Evolutionary conservation across 2,797 vertebrate genomes (phyloP).

Genomic region (Triplophysa yarkandensis): DNA sequence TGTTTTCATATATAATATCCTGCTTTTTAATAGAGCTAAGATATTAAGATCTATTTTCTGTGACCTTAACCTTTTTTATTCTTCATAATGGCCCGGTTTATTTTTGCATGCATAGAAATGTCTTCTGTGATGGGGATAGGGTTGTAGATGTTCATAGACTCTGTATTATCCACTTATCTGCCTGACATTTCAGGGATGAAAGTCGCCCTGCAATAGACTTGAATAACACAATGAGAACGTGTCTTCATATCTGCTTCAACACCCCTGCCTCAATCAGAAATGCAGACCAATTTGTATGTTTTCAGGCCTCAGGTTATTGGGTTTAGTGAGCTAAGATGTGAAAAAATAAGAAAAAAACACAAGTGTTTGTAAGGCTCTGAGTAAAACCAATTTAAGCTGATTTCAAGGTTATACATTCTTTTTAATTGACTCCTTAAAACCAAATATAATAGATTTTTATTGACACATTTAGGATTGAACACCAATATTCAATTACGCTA

Average conservation of each 20-base stretch:
- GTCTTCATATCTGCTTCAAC: background rate
- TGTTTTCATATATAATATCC: background rate
- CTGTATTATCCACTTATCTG: slow-evolving; percentile 40
- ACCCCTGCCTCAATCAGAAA: slow-evolving; percentile 31
- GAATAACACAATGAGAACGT: slow-evolving; percentile 18
- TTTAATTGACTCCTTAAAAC: background rate
- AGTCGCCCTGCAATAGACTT: slow-evolving; percentile 22
- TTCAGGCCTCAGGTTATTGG: slow-evolving; percentile 19
- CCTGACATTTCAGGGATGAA: slow-evolving; percentile 46
- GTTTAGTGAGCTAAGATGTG: slow-evolving; percentile 2
- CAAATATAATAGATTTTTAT: background rate
- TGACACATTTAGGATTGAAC: too few relatives aligned
- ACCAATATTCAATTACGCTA: background rate
- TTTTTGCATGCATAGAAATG: slow-evolving; percentile 20
- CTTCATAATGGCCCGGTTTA: background rate
- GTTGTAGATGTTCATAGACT: slow-evolving; percentile 36
- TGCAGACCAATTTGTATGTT: slow-evolving; percentile 14
- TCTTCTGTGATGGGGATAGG: slow-evolving; percentile 25
- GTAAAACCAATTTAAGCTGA: slow-evolving; percentile 18
- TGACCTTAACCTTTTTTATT: slow-evolving; percentile 6
- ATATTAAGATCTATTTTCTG: background rate
- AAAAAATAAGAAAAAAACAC: slow-evolving; percentile 27
- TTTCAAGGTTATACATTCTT: background rate
- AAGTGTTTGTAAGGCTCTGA: background rate
- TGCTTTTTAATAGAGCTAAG: background rate